Evolutionary conservation across 2,888 invertebrate species (phyloP).

Genomic region (Perizoma flavofasciatum): DNA sequence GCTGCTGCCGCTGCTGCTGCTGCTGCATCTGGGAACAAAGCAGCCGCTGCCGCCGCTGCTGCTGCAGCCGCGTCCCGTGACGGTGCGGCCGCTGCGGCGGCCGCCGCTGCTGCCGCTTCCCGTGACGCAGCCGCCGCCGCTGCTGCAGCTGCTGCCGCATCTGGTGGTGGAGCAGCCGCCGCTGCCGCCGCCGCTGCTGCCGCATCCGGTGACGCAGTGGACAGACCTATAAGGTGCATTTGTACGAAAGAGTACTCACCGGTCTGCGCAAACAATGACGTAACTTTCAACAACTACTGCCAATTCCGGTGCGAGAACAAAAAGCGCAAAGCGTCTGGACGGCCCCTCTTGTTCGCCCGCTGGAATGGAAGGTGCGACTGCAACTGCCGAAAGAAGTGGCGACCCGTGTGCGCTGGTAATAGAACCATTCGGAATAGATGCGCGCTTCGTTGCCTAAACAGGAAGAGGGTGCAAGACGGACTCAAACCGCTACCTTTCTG

Average conservation of each 20-base stretch:
- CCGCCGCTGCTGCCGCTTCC: background rate
- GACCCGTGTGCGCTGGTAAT: conserved; percentile 50
- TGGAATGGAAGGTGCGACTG: conserved; percentile 44
- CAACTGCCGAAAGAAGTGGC: conserved; percentile 30
- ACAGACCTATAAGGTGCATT: conserved; percentile 40
- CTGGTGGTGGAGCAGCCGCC: background rate
- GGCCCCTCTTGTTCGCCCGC: conserved; percentile 30
- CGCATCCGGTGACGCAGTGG: conserved; percentile 34
- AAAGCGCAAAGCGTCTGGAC: conserved; percentile 15
- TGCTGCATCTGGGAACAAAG: background rate
- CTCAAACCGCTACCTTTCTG: conserved; percentile 6
- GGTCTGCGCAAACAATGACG: conserved; percentile 50
- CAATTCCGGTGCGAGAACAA: conserved; percentile 44
- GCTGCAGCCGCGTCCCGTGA: background rate
- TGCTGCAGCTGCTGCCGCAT: conserved; percentile 1
- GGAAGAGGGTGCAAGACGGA: conserved; percentile 24
- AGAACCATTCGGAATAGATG: conserved; percentile 47
- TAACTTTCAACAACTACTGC: conserved; percentile 49
- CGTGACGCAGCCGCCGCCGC: background rate
- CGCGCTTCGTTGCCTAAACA: conserved; percentile 45
- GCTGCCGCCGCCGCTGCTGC: no score
- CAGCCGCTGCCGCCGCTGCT: conserved; percentile 3
- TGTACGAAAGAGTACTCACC: conserved; percentile 43
- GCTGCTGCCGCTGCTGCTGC: conserved; percentile 1
- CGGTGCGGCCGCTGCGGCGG: background rate